These are phyloP conservation scores for Trichopoda pennipes DNA, from an alignment of 2,888 invertebrate species.

Conservation along the genomic window DNA sequence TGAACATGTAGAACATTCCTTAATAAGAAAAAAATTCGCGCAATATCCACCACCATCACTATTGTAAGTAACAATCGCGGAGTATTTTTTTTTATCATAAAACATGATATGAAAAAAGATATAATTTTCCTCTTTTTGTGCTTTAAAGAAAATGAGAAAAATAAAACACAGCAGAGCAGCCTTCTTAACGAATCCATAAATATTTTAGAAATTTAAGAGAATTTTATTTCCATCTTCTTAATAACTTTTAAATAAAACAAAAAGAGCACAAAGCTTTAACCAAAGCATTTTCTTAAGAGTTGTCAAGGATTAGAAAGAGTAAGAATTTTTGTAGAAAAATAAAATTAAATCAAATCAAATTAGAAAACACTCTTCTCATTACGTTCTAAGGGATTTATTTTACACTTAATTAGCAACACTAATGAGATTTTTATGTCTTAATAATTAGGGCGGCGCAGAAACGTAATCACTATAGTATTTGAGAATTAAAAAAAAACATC, in stretches of 20 bases:
- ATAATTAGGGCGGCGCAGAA: too few relatives aligned
- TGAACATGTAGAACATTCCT: slow-evolving; percentile 5
- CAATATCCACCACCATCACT: slow-evolving; percentile 63
- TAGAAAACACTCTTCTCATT: too few relatives aligned
- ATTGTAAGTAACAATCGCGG: slow-evolving; percentile 31
- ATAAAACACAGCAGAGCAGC: background rate
- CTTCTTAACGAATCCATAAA: slow-evolving; percentile 30
- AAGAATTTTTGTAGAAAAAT: too few relatives aligned
- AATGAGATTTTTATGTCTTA: too few relatives aligned
- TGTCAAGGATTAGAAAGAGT: too few relatives aligned
- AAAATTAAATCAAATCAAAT: too few relatives aligned
- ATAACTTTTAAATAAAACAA: background rate
- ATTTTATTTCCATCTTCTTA: background rate
- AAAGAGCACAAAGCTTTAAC: slow-evolving; percentile 39
- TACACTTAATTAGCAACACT: too few relatives aligned
- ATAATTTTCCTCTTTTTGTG: background rate
- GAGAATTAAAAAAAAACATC: too few relatives aligned
- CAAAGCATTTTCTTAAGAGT: background rate
- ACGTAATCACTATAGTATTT: too few relatives aligned
- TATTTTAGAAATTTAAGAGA: slow-evolving; percentile 11
- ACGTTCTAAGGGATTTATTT: too few relatives aligned
- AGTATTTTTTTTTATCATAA: slow-evolving; percentile 14
- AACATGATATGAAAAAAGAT: slow-evolving; percentile 3
- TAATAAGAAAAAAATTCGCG: slow-evolving; percentile 63
- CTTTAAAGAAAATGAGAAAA: slow-evolving; percentile 32